phyloP scores from a whole-genome alignment of 2,113 vertebrate genomes.

The Paradisaea rubra region DNA sequence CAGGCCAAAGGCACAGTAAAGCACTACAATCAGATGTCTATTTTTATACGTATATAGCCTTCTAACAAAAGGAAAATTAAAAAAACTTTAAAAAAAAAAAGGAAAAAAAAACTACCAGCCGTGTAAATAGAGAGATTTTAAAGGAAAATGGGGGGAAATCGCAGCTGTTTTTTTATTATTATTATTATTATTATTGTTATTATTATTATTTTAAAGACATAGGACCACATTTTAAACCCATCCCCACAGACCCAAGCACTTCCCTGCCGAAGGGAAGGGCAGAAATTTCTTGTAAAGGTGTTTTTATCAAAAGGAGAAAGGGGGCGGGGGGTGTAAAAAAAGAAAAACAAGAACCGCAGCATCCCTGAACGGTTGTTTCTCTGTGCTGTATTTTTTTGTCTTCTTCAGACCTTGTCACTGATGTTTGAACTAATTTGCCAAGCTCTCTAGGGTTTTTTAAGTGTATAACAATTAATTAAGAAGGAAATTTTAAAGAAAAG shows the following conservation, averaged over 20 bases:
- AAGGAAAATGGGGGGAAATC: slow-evolving; percentile 74
- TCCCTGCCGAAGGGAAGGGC: slow-evolving; percentile 50
- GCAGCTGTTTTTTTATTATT: slow-evolving; percentile 37
- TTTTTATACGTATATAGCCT: slow-evolving; percentile 92
- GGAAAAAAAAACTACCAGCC: slow-evolving; percentile 64
- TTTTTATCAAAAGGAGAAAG: background rate
- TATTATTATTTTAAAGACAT: slow-evolving; percentile 81
- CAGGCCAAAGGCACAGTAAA: slow-evolving; percentile 70
- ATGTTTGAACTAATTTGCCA: slow-evolving; percentile 80
- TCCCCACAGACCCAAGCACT: slow-evolving; percentile 22
- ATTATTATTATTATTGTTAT: slow-evolving; percentile 41
- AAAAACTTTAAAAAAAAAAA: slow-evolving; percentile 32
- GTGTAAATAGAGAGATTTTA: slow-evolving; percentile 87
- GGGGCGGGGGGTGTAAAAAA: background rate
- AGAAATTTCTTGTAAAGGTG: slow-evolving; percentile 64
- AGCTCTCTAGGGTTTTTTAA: slow-evolving; percentile 76
- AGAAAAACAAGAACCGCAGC: background rate
- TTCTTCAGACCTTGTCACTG: slow-evolving; percentile 74
- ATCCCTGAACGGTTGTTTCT: slow-evolving; percentile 3
- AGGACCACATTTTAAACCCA: slow-evolving; percentile 86
- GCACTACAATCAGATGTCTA: slow-evolving; percentile 89
- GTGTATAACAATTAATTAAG: slow-evolving; percentile 82
- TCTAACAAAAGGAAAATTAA: slow-evolving; percentile 77
- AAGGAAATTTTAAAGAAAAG: slow-evolving; percentile 76
- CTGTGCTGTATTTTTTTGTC: slow-evolving; percentile 11